Evolutionary conservation across 2,113 vertebrate species (phyloP).

Genomic region (Oreochromis spilurus): DNA sequence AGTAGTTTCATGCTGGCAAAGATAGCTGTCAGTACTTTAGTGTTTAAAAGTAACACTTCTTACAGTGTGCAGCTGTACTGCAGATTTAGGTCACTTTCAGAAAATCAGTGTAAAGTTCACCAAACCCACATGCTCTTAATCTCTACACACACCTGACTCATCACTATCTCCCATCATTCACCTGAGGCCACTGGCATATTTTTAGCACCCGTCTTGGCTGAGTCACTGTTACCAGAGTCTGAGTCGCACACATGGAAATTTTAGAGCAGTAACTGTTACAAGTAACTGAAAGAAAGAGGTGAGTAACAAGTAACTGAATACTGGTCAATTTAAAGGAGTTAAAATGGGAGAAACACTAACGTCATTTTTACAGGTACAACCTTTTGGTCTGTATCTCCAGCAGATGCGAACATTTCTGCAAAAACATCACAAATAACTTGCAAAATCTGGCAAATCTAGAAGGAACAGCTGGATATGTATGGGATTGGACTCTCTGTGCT

Average conservation of each 20-base stretch:
- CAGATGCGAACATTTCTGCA: neutral
- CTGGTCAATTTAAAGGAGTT: neutral
- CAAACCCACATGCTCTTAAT: neutral
- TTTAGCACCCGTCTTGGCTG: neutral
- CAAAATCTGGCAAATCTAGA: neutral
- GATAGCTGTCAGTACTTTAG: neutral
- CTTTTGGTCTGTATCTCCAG: neutral
- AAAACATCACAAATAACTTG: neutral
- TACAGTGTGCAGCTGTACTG: neutral
- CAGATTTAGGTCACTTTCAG: neutral
- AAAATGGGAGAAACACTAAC: neutral
- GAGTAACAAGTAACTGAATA: neutral
- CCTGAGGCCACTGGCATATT: neutral
- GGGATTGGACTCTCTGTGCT: neutral
- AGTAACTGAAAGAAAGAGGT: neutral
- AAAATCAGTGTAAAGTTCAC: neutral
- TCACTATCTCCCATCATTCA: neutral
- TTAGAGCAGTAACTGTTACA: neutral
- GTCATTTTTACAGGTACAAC: fast-evolving
- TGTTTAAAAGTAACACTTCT: neutral
- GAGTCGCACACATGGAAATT: fast-evolving
- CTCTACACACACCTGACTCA: neutral
- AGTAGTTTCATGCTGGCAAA: neutral
- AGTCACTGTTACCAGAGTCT: neutral
- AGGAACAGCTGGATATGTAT: neutral